phyloP scores from a whole-genome alignment of 2,797 vertebrate species.

The Psittacula derbiana region DNA sequence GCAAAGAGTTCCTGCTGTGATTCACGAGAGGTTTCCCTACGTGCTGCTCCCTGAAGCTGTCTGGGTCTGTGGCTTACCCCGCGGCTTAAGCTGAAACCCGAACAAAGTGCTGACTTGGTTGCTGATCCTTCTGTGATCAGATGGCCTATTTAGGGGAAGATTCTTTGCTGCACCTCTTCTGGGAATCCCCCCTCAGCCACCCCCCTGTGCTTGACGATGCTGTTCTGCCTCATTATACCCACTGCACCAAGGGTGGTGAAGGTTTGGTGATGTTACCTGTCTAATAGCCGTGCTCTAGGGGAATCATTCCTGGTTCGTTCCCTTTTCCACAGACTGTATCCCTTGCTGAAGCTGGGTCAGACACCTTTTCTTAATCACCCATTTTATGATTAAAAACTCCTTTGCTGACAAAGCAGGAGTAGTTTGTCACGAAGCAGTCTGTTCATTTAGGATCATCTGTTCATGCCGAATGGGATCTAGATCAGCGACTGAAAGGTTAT shows the following conservation, averaged over 20 bases:
- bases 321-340: not conserved
- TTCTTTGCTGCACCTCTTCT: not conserved
- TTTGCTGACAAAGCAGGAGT: not conserved
- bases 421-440: not conserved
- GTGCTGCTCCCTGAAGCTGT: not conserved
- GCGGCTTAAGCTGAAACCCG: not conserved
- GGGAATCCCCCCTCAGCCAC: not conserved
- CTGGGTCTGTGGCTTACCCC: not conserved
- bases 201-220: not conserved
- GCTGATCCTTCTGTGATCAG: not conserved
- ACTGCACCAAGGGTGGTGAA: not conserved
- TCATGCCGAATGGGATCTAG: not conserved
- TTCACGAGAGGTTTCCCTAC: not conserved
- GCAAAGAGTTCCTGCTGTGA: not conserved
- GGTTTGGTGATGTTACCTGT: fast-evolving
- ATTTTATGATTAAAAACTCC: not conserved
- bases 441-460: not conserved
- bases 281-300: not conserved
- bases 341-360: not conserved
- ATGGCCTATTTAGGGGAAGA: not conserved
- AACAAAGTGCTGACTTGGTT: not conserved
- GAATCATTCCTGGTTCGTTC: not conserved
- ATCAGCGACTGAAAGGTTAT: not conserved
- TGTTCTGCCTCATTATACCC: not conserved
- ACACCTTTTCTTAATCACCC: not conserved